Percentiles rank a stretch among this genome's conserved stretches.
These are phyloP conservation scores for Catocala sponsa DNA, from an alignment of 2,888 invertebrate species.

Conservation along the genomic window DNA sequence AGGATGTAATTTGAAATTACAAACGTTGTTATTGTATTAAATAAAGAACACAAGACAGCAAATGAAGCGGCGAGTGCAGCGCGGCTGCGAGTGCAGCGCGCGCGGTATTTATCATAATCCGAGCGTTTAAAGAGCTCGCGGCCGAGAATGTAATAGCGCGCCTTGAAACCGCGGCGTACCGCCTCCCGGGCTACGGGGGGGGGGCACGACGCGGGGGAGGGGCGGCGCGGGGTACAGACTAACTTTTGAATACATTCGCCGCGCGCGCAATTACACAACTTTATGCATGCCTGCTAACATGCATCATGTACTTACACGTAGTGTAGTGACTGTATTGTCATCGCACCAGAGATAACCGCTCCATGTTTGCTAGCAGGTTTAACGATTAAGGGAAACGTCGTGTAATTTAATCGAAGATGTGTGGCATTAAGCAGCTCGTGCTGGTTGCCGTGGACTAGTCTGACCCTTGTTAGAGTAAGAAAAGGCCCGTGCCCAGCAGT, in stretches of 20 bases:
- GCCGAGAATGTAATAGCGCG: slow-evolving; percentile 42
- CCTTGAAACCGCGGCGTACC: slow-evolving; percentile 18
- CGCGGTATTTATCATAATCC: slow-evolving; percentile 46
- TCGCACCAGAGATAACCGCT: no score
- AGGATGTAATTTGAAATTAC: slow-evolving; percentile 23
- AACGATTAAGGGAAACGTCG: no score
- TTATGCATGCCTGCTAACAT: slow-evolving; percentile 35
- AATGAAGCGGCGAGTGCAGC: slow-evolving; percentile 33
- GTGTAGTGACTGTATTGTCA: not conserved
- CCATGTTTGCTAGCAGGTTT: no score
- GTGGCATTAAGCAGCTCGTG: no score
- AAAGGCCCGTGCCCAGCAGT: no score
- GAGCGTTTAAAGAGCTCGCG: slow-evolving; percentile 44
- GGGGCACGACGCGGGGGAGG: not conserved
- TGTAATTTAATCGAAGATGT: no score
- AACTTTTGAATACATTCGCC: slow-evolving; percentile 47
- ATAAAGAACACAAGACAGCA: slow-evolving; percentile 31
- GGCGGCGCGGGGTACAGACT: not conserved
- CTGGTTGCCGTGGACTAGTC: no score
- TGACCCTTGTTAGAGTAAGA: no score
- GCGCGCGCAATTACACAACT: slow-evolving; percentile 50
- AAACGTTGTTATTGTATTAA: slow-evolving; percentile 32
- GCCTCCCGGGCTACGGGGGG: not conserved
- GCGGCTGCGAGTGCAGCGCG: slow-evolving; percentile 12
- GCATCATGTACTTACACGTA: not conserved